Evolutionary conservation across 1,140 invertebrate species (phyloP).

Genomic region (Stegodyphus mimosarum): DNA sequence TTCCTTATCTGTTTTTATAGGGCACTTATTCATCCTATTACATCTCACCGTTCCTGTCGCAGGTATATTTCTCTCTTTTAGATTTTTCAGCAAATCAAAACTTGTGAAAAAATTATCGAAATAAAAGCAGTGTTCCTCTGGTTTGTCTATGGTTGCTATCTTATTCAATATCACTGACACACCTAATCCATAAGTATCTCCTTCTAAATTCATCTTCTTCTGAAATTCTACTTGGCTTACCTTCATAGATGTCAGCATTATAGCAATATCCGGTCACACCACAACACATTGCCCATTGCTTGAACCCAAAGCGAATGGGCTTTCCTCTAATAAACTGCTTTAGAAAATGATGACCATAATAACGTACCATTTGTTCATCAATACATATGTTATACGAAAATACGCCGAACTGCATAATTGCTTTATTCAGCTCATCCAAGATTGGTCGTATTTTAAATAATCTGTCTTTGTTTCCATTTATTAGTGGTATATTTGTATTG

Average conservation of each 20-base stretch:
- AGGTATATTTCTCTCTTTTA: slow-evolving; percentile 37
- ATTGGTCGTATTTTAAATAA: slow-evolving; percentile 37
- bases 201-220: slow-evolving; percentile 40
- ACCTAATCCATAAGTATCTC: slow-evolving; percentile 30
- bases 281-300: slow-evolving; percentile 35
- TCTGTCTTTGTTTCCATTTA: slow-evolving; percentile 23
- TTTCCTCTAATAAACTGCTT: slow-evolving; percentile 38
- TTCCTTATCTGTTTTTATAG: slow-evolving; percentile 35
- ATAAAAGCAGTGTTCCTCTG: slow-evolving; percentile 36
- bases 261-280: slow-evolving; percentile 36
- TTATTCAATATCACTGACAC: slow-evolving; percentile 28
- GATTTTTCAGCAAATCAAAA: slow-evolving; percentile 40
- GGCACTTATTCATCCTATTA: slow-evolving; percentile 42
- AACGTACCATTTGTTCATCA: slow-evolving; percentile 35
- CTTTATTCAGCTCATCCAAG: slow-evolving; percentile 37
- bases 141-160: slow-evolving; percentile 39
- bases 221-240: slow-evolving; percentile 39
- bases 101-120: slow-evolving; percentile 39
- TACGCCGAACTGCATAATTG: slow-evolving; percentile 33
- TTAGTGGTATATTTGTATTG: slow-evolving; percentile 14
- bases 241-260: slow-evolving; percentile 37
- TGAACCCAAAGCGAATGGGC: slow-evolving; percentile 34
- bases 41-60: slow-evolving; percentile 31
- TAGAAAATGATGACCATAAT: slow-evolving; percentile 38
- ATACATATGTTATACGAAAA: slow-evolving; percentile 40